Evolutionary conservation across 2,888 invertebrate genomes (phyloP), one percentile per base, ranked within the genome.

Genomic region (Onthophagus sagittarius): DNA sequence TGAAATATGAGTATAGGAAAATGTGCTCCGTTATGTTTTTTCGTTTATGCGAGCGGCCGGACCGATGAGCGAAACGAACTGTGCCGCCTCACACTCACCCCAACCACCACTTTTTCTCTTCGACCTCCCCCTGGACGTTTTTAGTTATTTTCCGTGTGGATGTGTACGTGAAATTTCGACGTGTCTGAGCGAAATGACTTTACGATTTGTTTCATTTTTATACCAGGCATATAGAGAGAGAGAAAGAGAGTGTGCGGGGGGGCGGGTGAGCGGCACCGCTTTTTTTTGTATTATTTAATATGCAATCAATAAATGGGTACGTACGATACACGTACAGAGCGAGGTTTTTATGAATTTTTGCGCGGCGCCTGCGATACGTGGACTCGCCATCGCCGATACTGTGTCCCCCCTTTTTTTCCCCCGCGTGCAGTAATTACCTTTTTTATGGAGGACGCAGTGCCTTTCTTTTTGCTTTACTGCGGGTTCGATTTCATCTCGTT

Each of bases 1-100:
- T 85, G 85, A 85, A 85, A 85, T 86, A 85, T 85, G 85, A 85
- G 84, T 83, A 83, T 83, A 81, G 83, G 82, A 81, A 82, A 82
- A 83, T 81, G 80, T 81, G 82, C 77, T 79, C 81, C 77, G 77
- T 79, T 79, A 75, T 78, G 78, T 79, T 79, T 79, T 53, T 79
- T 80, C 78, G 76, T 75, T 76, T 77, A 73, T 76, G 67, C 67
- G 67, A 23, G 31, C 64, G 31, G 23, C 67, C 67, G 67, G 23
- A 67, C 67, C 67, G 67, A 67, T 67, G 67, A 67, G 23, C 67
- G 67, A 67, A 67, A 67, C 67, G 67, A 67, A 67, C 67, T 67
- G 32, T 32, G 32, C 67, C 67, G 23, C 67, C 32, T 53, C 39
- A 71, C 76, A 71, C 71, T 32, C 74, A 39, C 74, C 14, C 63